Conservation (phyloP, 2,113 vertebrate genomes). For the Panthera tigris region DNA sequence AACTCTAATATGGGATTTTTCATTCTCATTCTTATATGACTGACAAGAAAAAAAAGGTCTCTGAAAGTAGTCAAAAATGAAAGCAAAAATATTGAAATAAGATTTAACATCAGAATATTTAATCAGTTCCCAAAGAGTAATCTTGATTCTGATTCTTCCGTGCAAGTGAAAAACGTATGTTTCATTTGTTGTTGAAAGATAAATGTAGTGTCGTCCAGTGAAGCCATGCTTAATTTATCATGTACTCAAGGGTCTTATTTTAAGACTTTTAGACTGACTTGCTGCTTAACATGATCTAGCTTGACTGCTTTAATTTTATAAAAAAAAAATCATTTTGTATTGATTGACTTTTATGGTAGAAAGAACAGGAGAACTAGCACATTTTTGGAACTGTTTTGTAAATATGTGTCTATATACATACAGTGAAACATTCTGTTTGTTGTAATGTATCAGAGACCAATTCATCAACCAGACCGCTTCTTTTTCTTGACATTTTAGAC, state of each 20-base stretch:
- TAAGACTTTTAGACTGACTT: neutral
- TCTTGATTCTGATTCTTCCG: neutral
- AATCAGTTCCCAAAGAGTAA: neutral
- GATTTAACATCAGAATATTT: neutral
- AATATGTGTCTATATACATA: neutral
- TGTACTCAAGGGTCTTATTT: neutral
- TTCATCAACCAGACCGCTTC: neutral
- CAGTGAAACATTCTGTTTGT: neutral
- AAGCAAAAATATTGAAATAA: neutral
- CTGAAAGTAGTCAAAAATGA: neutral
- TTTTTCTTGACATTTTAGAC: neutral
- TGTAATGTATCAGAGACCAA: neutral
- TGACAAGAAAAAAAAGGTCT: neutral
- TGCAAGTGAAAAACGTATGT: neutral
- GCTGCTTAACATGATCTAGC: neutral
- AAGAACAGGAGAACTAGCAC: neutral
- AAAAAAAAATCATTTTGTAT: neutral
- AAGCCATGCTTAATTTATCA: neutral
- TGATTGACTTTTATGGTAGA: neutral
- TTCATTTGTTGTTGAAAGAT: neutral
- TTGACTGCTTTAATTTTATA: neutral
- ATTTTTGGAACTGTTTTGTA: neutral
- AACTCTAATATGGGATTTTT: neutral
- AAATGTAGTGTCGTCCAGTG: neutral
- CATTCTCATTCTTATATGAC: neutral